Percentiles rank a stretch among this genome's conserved stretches.
Evolutionary conservation across 2,888 invertebrate species (phyloP).

Genomic region (Dexiosoma caninum): DNA sequence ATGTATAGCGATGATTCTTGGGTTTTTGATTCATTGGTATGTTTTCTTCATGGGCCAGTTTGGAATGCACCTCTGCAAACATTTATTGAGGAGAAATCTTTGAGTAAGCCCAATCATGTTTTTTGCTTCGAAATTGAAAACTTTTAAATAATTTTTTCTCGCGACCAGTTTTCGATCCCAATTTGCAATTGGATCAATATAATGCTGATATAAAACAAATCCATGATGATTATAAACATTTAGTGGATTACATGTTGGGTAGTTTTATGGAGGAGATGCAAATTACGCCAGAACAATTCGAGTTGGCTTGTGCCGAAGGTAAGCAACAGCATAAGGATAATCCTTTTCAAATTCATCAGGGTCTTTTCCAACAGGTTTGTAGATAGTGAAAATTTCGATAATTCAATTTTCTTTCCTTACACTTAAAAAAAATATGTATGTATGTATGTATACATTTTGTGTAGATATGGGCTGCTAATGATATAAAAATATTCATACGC

Average conservation of each 20-base stretch:
- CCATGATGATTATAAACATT: constrained; percentile 91
- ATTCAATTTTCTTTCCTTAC: not conserved
- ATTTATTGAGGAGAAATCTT: constrained; percentile 94
- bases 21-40: constrained; percentile 94
- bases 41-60: constrained; percentile 93
- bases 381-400: not conserved
- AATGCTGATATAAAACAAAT: constrained; percentile 87
- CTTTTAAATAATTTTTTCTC: not conserved
- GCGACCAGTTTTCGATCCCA: constrained; percentile 89
- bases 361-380: constrained; percentile 80
- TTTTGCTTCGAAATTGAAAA: not conserved
- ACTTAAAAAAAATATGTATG: no score
- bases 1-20: constrained; percentile 85
- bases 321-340: constrained; percentile 75
- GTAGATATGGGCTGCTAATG: constrained; percentile 93
- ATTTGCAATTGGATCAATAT: constrained; percentile 81
- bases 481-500: constrained; percentile 91
- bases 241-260: constrained; percentile 93
- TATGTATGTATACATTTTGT: no score
- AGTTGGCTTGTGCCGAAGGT: constrained; percentile 84
- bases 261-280: constrained; percentile 96
- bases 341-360: constrained; percentile 81
- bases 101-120: constrained; percentile 81
- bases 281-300: constrained; percentile 92
- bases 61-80: constrained; percentile 95